These are phyloP conservation scores for Limnephilus auricula DNA, from an alignment of 2,888 invertebrate species.

Conservation along the genomic window DNA sequence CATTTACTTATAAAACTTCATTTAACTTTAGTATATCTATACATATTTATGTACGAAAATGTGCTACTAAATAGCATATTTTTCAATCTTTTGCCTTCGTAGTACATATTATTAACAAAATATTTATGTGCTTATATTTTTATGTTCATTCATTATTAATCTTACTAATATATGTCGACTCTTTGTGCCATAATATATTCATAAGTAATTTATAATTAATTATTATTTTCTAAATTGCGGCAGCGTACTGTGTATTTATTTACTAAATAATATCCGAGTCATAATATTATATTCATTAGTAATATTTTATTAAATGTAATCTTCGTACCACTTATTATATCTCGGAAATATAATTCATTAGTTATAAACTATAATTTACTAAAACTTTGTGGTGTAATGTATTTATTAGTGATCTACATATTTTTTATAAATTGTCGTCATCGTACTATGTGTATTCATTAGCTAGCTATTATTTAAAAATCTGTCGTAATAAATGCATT, in stretches of 20 bases:
- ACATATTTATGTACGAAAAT: background rate
- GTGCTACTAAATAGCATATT: background rate
- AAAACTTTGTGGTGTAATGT: background rate
- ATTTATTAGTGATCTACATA: background rate
- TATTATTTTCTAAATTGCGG: background rate
- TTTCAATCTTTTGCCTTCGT: background rate
- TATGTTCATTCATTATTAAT: background rate
- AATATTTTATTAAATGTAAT: background rate
- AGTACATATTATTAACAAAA: background rate
- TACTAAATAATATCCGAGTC: background rate
- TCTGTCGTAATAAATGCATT: background rate
- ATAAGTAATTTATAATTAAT: background rate
- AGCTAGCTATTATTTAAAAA: too few relatives aligned
- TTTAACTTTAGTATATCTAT: background rate
- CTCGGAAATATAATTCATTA: background rate
- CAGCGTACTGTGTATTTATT: background rate
- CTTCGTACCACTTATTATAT: background rate
- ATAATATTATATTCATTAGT: background rate
- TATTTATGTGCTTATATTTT: background rate
- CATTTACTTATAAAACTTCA: background rate
- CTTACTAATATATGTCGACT: background rate
- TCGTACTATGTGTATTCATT: background rate
- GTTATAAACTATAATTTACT: background rate
- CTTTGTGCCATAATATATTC: background rate
- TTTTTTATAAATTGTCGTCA: background rate